Evolutionary conservation across 2,797 vertebrate species (phyloP), one percentile per base, ranked within the genome.

Genomic region (Danio albolineatus): DNA sequence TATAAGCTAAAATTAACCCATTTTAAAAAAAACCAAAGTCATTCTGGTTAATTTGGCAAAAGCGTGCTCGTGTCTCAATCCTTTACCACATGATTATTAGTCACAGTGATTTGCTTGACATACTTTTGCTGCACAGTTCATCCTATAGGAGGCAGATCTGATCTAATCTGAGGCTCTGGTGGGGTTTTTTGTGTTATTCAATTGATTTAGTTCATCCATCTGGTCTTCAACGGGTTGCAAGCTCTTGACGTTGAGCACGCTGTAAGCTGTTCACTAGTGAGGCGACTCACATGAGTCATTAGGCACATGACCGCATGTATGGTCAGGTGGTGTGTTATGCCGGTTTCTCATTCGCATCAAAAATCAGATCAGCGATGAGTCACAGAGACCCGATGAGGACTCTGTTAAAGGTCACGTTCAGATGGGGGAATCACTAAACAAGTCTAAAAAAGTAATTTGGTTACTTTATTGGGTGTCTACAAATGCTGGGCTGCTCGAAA

Each of bases 361-460:
- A 5, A 19, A 62, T 74, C 7, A 51, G 62, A 60, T 75, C 21
- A 75, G 28, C 14, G 14, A 14, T 41, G 59, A 62, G 59, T 64
- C 59, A 75, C 4, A 12, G 12, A 10, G 14, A 61, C n/a, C n/a
- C 61, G 28, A 62, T 39, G n/a, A 38, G 21, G 28, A 19, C 46
- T 62, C 51, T 19, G 44, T 19, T 49, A 73, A 70, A 70, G 16
- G 66, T 17, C 21, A 8, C 19, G 12, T 73, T 60, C 36, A 57
- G 14, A 46, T 46, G 14, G 5, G 10, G 41, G 59, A 73, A 59
- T n/a, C 54, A 59, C 2, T 28, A 10, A 28, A 72, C 16, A 12
- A 44, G 53, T 10, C 51, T 54, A 12, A 66, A n/a, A 69, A 4
- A 13, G 53, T 8, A 10, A 12, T 28, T 10, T 21, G 6, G 21